These are phyloP conservation scores for Rousettus madagascariensis DNA, from an alignment of 2,797 vertebrate genomes.

Conservation along the genomic window DNA sequence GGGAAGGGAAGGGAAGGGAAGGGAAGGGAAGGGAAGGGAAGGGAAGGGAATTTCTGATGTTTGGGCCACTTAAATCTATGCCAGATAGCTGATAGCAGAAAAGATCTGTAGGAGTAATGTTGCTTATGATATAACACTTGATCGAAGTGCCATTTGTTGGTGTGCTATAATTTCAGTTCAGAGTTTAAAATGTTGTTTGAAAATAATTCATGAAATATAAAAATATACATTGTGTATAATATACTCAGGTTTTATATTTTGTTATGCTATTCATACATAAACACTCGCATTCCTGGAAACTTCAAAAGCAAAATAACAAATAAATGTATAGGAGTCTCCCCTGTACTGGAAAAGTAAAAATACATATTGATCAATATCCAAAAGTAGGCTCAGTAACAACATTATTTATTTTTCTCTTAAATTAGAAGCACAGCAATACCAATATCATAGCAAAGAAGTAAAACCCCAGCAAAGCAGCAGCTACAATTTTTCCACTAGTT, in stretches of 20 bases:
- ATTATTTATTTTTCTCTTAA: constrained; percentile 8
- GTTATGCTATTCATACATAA: not conserved
- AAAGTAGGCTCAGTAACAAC: not conserved
- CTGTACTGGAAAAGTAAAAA: not conserved
- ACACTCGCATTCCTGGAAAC: not conserved
- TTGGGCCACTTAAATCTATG: not conserved
- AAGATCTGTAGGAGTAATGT: not conserved
- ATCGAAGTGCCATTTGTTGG: not conserved
- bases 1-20: not conserved
- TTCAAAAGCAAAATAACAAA: constrained; percentile 23
- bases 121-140: not conserved
- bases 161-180: not conserved
- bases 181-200: not conserved
- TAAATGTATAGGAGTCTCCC: not conserved
- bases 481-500: not conserved
- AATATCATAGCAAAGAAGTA: not conserved
- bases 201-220: constrained; percentile 1
- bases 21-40: too few relatives aligned
- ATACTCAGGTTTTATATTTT: not conserved
- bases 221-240: not conserved
- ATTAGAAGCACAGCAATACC: not conserved
- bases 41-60: not conserved
- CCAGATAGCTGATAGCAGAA: not conserved
- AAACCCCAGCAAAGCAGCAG: not conserved
- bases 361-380: not conserved